A percentile compares a stretch with the other conserved stretches of the same genome.
These are phyloP conservation scores for Oreohelix idahoensis DNA, from an alignment of 1,140 invertebrate species.

Conservation along the genomic window DNA sequence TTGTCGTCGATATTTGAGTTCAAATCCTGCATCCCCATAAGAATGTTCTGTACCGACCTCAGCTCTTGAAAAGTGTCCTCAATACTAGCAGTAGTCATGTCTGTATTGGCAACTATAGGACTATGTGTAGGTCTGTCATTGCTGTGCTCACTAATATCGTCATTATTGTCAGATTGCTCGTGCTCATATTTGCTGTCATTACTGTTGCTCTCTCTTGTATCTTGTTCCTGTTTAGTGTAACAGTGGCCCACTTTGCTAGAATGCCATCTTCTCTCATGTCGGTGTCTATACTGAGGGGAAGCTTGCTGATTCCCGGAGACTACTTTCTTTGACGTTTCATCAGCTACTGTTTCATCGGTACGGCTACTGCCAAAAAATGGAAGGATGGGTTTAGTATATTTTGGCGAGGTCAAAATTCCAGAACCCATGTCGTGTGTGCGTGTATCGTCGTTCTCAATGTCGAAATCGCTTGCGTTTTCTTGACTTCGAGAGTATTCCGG, in stretches of 20 bases:
- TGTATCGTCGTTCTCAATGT: slow-evolving; percentile 1
- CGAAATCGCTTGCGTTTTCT: neutral
- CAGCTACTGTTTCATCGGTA: too few species aligned
- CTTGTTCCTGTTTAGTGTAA: neutral
- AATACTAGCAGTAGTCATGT: slow-evolving; percentile 39
- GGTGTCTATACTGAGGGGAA: neutral
- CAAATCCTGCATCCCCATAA: slow-evolving; percentile 49
- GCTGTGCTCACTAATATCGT: too few species aligned
- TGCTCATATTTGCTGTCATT: neutral
- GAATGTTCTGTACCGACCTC: slow-evolving; percentile 47
- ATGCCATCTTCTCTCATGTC: neutral
- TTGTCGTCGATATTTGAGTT: slow-evolving; percentile 43
- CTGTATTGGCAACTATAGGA: neutral
- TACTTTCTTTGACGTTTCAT: too few species aligned
- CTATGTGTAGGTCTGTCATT: too few species aligned
- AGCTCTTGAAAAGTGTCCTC: slow-evolving; percentile 52
- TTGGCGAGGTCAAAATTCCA: slow-evolving; percentile 32
- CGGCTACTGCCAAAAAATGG: slow-evolving; percentile 37
- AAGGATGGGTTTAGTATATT: slow-evolving; percentile 36
- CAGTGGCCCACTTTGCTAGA: neutral
- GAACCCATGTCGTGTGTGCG: slow-evolving; percentile 21
- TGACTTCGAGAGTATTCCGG: neutral
- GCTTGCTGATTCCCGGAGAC: neutral
- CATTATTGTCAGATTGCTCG: too few species aligned
- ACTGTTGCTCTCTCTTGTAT: neutral